phyloP scores from a whole-genome alignment of 2,113 vertebrate species.

The Vombatus ursinus region DNA sequence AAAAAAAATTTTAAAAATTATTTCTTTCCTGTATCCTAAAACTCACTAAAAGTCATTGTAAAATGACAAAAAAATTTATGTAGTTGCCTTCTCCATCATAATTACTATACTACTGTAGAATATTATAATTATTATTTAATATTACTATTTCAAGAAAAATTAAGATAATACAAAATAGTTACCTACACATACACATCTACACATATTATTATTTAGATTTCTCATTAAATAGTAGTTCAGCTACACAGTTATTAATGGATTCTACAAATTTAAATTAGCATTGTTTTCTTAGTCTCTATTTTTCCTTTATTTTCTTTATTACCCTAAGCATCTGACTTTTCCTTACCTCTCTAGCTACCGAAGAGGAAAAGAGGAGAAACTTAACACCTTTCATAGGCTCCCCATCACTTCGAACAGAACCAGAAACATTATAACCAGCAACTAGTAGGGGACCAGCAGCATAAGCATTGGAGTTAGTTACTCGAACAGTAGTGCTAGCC shows the following conservation, averaged over 20 bases:
- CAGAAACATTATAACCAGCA: constrained; percentile 95
- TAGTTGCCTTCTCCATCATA: background rate
- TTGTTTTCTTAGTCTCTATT: background rate
- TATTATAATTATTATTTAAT: background rate
- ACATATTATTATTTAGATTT: background rate
- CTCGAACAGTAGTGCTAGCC: constrained; percentile 90
- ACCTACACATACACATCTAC: background rate
- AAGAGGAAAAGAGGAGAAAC: constrained; percentile 95
- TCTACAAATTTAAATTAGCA: background rate
- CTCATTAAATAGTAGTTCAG: background rate
- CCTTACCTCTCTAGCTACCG: constrained; percentile 89
- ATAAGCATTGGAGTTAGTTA: constrained; percentile 91
- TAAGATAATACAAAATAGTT: background rate
- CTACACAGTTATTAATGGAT: background rate
- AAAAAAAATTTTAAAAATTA: constrained; percentile 16
- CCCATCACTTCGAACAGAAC: constrained; percentile 96
- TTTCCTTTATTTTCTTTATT: background rate
- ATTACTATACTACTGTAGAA: background rate
- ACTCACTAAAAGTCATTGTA: background rate
- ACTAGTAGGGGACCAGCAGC: constrained; percentile 90
- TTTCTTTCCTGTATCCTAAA: background rate
- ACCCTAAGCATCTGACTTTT: background rate
- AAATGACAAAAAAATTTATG: background rate
- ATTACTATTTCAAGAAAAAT: background rate
- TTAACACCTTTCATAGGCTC: constrained; percentile 99